Evolutionary conservation across 1,140 invertebrate species (phyloP).

Genomic region (Sycophila sp.): DNA sequence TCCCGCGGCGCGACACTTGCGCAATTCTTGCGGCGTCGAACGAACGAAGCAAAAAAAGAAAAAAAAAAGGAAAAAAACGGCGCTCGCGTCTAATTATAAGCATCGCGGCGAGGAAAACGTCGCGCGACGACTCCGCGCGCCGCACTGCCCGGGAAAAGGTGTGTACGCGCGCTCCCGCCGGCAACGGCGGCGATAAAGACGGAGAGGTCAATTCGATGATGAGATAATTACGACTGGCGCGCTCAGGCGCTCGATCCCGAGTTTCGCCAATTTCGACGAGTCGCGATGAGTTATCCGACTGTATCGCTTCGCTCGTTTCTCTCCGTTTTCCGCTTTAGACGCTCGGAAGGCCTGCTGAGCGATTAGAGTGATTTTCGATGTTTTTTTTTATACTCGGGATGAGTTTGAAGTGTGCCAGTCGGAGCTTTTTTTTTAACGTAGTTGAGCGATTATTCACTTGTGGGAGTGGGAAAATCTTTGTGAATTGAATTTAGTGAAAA

Average conservation of each 20-base stretch:
- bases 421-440: too few relatives aligned
- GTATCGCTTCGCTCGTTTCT: conserved; percentile 6
- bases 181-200: neutral
- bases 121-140: too few relatives aligned
- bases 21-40: too few relatives aligned
- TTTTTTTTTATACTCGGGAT: too few relatives aligned
- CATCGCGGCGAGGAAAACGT: neutral
- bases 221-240: conserved; percentile 21
- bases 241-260: neutral
- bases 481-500: too few relatives aligned
- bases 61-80: neutral
- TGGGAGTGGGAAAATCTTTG: too few relatives aligned
- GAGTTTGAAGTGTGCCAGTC: too few relatives aligned
- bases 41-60: neutral
- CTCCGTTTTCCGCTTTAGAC: neutral
- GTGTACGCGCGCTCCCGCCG: neutral
- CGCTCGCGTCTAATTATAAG: neutral
- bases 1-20: neutral
- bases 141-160: neutral
- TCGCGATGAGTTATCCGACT: neutral
- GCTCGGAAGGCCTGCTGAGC: too few relatives aligned
- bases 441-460: too few relatives aligned
- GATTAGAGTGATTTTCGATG: too few relatives aligned
- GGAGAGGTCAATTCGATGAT: conserved; percentile 27
- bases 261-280: neutral